These are phyloP conservation scores for Clusia tigrina DNA, from an alignment of 2,888 invertebrate genomes.

Conservation along the genomic window DNA sequence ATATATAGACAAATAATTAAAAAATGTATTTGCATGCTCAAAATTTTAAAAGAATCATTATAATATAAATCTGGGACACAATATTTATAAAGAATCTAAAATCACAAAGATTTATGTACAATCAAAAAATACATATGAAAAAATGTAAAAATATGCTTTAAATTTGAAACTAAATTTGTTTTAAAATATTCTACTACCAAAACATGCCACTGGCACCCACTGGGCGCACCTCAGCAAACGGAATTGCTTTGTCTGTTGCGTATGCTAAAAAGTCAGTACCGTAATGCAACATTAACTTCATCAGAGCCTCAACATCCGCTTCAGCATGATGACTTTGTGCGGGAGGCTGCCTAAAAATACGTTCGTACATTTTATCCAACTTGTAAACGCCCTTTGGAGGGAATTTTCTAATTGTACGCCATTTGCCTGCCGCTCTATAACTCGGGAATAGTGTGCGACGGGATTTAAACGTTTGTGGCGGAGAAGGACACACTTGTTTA, in stretches of 20 bases:
- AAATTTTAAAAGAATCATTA: no score
- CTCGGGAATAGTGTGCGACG: constrained; percentile 45
- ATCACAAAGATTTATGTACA: no score
- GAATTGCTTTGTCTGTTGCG: constrained; percentile 53
- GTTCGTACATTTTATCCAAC: constrained; percentile 68
- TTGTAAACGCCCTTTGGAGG: constrained; percentile 64
- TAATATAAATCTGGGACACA: no score
- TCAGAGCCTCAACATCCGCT: constrained; percentile 72
- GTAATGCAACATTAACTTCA: constrained; percentile 69
- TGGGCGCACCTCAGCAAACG: constrained; percentile 42
- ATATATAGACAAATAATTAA: no score
- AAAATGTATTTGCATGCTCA: no score
- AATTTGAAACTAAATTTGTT: no score
- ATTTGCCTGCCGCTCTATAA: not conserved
- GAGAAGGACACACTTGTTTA: not conserved
- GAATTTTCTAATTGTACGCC: constrained; percentile 28
- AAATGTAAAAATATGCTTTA: no score
- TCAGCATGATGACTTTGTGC: constrained; percentile 72
- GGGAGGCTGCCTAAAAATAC: constrained; percentile 66
- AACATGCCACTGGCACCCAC: constrained; percentile 24
- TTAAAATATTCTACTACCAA: no score
- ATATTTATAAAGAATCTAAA: no score
- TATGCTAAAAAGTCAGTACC: constrained; percentile 70
- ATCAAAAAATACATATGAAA: no score
- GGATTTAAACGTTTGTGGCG: constrained; percentile 26